phyloP scores from a whole-genome alignment of 2,797 vertebrate species.

The Pyrrhura leucotis region DNA sequence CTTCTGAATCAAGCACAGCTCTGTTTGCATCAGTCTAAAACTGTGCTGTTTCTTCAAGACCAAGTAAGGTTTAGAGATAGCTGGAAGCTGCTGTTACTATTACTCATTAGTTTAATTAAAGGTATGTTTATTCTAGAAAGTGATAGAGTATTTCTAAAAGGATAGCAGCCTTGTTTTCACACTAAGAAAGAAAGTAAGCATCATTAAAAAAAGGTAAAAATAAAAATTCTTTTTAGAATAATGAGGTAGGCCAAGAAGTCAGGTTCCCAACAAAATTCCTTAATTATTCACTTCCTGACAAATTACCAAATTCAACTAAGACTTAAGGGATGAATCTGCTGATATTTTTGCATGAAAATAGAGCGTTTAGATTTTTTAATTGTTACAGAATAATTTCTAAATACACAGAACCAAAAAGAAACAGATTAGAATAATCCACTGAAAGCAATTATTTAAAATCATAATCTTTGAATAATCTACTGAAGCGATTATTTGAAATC shows the following conservation, averaged over 20 bases:
- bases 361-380: background rate
- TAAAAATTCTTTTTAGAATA: background rate
- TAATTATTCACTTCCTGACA: background rate
- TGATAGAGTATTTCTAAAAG: background rate
- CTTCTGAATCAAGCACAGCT: background rate
- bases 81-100: background rate
- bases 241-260: background rate
- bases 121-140: background rate
- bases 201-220: background rate
- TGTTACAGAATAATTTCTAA: background rate
- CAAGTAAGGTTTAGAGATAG: background rate
- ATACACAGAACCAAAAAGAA: background rate
- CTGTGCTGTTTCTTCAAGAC: background rate
- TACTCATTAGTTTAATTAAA: background rate
- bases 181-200: background rate
- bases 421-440: background rate
- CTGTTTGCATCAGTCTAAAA: background rate
- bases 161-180: background rate
- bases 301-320: background rate
- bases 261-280: background rate
- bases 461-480: background rate
- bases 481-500: background rate
- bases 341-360: background rate
- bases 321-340: background rate
- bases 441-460: background rate